Evolutionary conservation across 2,888 invertebrate species (phyloP).

Genomic region (Aphrophora alni): DNA sequence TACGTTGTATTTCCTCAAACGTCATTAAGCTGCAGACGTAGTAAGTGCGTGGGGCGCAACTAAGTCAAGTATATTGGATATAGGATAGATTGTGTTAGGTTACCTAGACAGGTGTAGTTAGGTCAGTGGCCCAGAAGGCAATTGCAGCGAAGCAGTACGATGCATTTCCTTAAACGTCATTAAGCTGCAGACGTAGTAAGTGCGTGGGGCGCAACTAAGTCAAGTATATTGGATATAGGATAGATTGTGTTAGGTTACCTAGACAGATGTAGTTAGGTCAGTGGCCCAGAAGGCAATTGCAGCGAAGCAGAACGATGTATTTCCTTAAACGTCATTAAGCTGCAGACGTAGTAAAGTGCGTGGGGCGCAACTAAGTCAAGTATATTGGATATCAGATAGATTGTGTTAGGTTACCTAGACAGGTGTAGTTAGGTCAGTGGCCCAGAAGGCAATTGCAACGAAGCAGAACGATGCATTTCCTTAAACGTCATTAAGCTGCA

Average conservation of each 20-base stretch:
- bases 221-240: background rate
- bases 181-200: background rate
- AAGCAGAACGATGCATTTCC: background rate
- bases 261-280: background rate
- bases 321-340: background rate
- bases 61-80: background rate
- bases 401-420: background rate
- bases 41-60: background rate
- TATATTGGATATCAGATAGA: background rate
- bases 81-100: background rate
- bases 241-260: background rate
- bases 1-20: background rate
- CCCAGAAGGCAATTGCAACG: too few species aligned
- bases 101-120: background rate
- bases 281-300: too few species aligned
- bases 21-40: background rate
- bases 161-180: background rate
- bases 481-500: background rate
- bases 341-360: too few species aligned
- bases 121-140: background rate
- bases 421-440: too few species aligned
- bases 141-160: background rate
- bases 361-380: too few species aligned
- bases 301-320: background rate
- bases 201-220: background rate